Evolutionary conservation across 2,888 invertebrate species (phyloP), one percentile per base, ranked within the genome.

Genomic region (Polydrusus pterygomalis): DNA sequence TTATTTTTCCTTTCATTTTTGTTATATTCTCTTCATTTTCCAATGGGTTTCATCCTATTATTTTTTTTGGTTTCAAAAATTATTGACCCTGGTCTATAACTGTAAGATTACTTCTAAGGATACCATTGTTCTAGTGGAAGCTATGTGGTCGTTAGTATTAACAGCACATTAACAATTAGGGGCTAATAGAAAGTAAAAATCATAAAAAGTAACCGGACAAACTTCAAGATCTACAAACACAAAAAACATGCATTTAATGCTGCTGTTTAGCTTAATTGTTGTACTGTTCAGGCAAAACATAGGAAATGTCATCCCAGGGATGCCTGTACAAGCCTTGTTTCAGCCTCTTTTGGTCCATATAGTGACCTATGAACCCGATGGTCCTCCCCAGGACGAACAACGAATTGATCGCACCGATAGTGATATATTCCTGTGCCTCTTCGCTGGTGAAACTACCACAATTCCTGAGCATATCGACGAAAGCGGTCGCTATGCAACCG

Each of bases 241-340:
- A 38, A 38, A 30, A 60, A 40, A 38, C 13, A 58, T 18, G n/a
- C 47, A 49, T 11, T 38, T n/a, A 25, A 25, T 25, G 25, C 5
- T 3, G 25, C 5, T 3, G 25, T 13, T 17, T n/a, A 54, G 58
- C 15, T 70, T 72, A 79, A 63, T 87, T 87, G 81, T 87, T 88
- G 85, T 92, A 92, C 84, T 92, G 91, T 83, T 95, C 95, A 6
- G 95, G 95, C 85, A 96, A 89, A 77, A 95, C 93, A 86, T 95
- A 95, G 0, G 94, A 94, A 89, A 99, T 99, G 87, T 99, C 99
- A 87, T 99, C 99, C 99, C 99, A 99, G 0, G 99, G 99, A 89
- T 99, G 99, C 82, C 99, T 94, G 89, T 99, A 99, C 5, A 99
- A 91, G 8, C 99, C 99, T 89, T 99, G 99, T 86, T 99, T 99